Evolutionary conservation across 2,888 invertebrate species (phyloP).

Genomic region (Helicoverpa assulta): DNA sequence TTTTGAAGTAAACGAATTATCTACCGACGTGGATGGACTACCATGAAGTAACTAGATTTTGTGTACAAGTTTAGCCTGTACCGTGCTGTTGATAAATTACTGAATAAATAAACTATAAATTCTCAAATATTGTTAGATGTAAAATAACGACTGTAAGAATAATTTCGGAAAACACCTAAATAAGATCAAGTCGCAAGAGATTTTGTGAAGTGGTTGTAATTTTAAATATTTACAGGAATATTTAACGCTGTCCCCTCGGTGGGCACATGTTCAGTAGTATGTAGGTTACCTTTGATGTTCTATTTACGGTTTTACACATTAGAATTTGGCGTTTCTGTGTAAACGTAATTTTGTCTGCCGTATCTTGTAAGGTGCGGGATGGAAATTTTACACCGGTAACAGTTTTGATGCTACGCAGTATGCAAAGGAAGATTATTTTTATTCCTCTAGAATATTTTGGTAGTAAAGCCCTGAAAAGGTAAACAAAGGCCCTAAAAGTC

Average conservation of each 20-base stretch:
- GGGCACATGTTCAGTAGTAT: constrained; percentile 15
- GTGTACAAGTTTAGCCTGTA: neutral
- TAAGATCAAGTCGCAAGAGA: neutral
- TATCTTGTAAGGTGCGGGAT: neutral
- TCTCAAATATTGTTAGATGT: no score
- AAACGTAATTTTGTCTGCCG: constrained; percentile 34
- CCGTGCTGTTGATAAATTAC: neutral
- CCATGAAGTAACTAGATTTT: constrained; percentile 6
- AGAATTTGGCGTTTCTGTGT: constrained; percentile 33
- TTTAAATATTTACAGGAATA: constrained; percentile 1
- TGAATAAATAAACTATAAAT: no score
- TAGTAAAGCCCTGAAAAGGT: no score
- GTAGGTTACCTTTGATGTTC: constrained; percentile 48
- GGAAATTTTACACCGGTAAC: constrained; percentile 1
- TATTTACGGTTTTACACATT: constrained; percentile 19
- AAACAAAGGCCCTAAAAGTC: no score
- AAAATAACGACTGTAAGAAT: no score
- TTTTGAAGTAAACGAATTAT: constrained; percentile 6
- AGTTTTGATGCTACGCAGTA: neutral
- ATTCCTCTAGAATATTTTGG: neutral
- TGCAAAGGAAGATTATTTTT: neutral
- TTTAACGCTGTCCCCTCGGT: constrained; percentile 16
- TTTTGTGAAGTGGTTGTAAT: neutral
- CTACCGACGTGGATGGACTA: neutral
- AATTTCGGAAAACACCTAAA: no score